Evolutionary conservation across 2,888 invertebrate species (phyloP).

Genomic region (Drosophila barbarae): DNA sequence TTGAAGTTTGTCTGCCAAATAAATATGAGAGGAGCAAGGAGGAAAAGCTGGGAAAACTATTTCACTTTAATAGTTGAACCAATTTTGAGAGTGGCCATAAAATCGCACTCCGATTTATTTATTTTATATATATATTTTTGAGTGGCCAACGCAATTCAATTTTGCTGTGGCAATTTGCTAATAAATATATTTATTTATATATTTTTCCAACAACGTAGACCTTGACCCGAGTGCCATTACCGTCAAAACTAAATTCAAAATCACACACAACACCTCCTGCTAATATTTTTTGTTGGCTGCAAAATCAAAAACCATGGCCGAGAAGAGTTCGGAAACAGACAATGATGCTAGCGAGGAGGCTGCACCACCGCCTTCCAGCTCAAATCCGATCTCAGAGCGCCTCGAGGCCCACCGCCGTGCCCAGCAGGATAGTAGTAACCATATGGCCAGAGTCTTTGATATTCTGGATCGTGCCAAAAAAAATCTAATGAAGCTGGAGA

Average conservation of each 20-base stretch:
- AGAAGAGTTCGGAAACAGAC: background rate
- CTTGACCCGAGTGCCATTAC: background rate
- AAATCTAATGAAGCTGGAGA: constrained; percentile 43
- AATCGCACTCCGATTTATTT: constrained; percentile 21
- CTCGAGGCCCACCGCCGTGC: background rate
- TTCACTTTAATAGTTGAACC: constrained; percentile 36
- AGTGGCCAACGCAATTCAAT: constrained; percentile 12
- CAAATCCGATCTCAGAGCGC: background rate
- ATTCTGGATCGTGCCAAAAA: constrained; percentile 46
- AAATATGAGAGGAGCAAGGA: constrained; percentile 46
- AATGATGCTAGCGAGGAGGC: too few species aligned
- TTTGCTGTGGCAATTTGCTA: background rate
- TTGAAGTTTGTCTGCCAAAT: constrained; percentile 71
- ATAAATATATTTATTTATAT: background rate
- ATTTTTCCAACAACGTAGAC: background rate
- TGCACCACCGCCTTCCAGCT: background rate
- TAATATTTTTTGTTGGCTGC: background rate
- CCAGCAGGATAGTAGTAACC: constrained; percentile 16
- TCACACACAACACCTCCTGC: background rate
- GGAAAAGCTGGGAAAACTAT: constrained; percentile 16
- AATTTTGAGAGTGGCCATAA: constrained; percentile 35
- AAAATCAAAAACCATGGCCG: constrained; percentile 1
- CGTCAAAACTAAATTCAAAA: background rate
- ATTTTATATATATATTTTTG: constrained; percentile 6
- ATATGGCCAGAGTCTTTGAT: constrained; percentile 37